Evolutionary conservation across 2,113 vertebrate genomes (phyloP), one percentile per base, ranked within the genome.

Genomic region (Albula goreensis): DNA sequence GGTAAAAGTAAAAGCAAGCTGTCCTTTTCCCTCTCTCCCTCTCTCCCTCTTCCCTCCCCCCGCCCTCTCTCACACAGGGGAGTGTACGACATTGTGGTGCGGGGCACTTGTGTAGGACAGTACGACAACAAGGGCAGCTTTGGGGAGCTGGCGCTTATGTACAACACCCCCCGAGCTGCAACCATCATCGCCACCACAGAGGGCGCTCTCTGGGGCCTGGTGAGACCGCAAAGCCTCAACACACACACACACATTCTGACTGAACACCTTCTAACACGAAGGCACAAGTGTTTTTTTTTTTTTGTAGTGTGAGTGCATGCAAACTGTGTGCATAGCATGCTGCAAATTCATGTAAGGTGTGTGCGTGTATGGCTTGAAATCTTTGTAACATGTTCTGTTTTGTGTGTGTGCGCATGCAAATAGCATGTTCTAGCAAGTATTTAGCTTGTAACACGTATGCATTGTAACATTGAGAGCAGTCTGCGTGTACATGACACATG

Each of bases 51-150:
- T 1, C 31, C 31, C 31, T 41, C 50, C 63, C 63, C 17, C 60
- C 48, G 85, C 0, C 66, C 22, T 22, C 0, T 1, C 91, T 89
- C 90, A 92, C 94, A 4, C 90, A 99, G 98, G 93, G 98, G 98
- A 49, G 87, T 96, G 87, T 99, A 95, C 91, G 98, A 99, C 92
- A 99, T 99, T 57, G 89, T 97, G 93, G 97, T 99, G 90, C 91
- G 89, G 56, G 96, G 94, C 49, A 94, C 90, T 83, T 97, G 96
- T 17, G 98, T 99, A 89, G 98, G 98, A 89, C 95, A 96, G 87
- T 99, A 99, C 78, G 90, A 99, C 90, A 98, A 99, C 91, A 99
- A 94, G 10, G 98, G 98, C 93, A 99, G 98, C 95, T 99, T 99
- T 87, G 98, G 98, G 89, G 98, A 99, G 80, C 95, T 99, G 87